Evolutionary conservation across 2,888 invertebrate species (phyloP).

Genomic region (Yponomeuta plumbellus): DNA sequence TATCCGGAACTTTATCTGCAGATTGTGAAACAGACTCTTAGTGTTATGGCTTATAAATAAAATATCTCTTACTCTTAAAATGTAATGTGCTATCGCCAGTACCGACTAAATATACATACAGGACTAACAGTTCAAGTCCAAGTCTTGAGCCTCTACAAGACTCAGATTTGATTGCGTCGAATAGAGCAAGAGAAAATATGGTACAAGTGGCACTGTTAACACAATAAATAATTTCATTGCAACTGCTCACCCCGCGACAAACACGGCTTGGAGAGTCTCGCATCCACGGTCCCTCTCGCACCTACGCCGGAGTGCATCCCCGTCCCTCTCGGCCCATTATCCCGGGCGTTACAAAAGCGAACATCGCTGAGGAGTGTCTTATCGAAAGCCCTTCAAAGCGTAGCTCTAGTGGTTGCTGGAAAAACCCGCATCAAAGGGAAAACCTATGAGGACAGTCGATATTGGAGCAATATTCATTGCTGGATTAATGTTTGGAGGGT

Average conservation of each 20-base stretch:
- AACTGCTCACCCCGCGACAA: background rate
- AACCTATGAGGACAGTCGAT: background rate
- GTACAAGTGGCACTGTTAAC: background rate
- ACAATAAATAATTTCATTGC: background rate
- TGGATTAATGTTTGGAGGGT: too few species aligned
- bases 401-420: background rate
- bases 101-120: too few species aligned
- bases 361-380: background rate
- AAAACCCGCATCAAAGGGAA: slow-evolving; percentile 1
- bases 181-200: background rate
- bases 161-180: background rate
- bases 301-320: background rate
- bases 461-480: background rate
- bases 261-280: background rate
- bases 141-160: background rate
- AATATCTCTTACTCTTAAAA: too few species aligned
- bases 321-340: slow-evolving; percentile 9
- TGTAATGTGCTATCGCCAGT: too few species aligned
- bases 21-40: too few species aligned
- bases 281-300: background rate
- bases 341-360: slow-evolving; percentile 1
- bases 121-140: too few species aligned
- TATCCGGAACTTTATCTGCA: too few species aligned
- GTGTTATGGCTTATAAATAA: too few species aligned
- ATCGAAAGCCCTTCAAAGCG: slow-evolving; percentile 9